Evolutionary conservation across 2,113 vertebrate species (phyloP).

Genomic region (Pitta sordida): DNA sequence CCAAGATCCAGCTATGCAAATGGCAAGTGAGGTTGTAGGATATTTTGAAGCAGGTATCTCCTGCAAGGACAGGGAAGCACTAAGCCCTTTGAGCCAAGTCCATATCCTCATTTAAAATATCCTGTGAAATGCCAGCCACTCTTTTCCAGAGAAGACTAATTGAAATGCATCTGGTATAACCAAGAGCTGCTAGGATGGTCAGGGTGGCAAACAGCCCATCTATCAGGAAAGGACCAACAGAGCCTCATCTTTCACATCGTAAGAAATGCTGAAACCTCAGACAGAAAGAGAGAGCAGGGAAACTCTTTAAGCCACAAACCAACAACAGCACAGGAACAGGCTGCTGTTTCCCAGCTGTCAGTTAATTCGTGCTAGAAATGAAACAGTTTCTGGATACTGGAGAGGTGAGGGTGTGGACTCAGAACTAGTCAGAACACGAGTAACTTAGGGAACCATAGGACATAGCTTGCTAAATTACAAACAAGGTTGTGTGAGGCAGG

Average conservation of each 20-base stretch:
- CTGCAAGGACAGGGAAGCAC: background rate
- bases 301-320: background rate
- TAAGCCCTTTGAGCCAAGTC: background rate
- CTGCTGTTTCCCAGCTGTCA: background rate
- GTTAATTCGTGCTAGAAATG: background rate
- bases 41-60: conserved; percentile 26
- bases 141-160: background rate
- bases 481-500: background rate
- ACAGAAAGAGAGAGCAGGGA: background rate
- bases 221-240: background rate
- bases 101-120: background rate
- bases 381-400: background rate
- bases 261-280: background rate
- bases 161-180: background rate
- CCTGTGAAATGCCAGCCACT: background rate
- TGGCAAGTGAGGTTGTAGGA: conserved; percentile 19
- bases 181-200: background rate
- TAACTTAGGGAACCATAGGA: background rate
- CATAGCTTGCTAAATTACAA: background rate
- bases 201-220: background rate
- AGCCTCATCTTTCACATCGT: background rate
- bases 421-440: background rate
- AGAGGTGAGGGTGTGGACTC: background rate
- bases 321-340: background rate
- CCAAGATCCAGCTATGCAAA: background rate